Conservation (phyloP, 2,888 invertebrate species). For the Sphinx pinastri region DNA sequence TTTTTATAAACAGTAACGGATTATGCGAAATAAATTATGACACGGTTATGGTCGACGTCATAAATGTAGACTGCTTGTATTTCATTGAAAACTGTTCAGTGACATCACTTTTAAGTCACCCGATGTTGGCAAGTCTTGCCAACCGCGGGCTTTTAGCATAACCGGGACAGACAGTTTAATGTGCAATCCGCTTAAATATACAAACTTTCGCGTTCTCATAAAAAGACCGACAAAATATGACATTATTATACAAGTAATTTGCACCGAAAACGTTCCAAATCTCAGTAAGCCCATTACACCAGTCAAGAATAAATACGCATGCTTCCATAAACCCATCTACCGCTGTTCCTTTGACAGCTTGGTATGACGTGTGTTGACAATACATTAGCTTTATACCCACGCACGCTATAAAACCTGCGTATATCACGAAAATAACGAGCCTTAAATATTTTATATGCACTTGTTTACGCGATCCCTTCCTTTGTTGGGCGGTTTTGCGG, state of each 20-base stretch:
- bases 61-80: no score
- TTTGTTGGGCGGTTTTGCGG: constrained; percentile 39
- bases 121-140: no score
- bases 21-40: no score
- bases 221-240: not conserved
- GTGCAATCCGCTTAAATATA: no score
- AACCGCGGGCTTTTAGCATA: no score
- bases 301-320: constrained; percentile 19
- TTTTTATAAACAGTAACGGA: no score
- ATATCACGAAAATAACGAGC: constrained; percentile 49
- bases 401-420: constrained; percentile 35
- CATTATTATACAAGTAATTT: not conserved
- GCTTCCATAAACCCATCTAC: constrained; percentile 25
- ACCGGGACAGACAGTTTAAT: no score
- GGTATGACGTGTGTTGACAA: constrained; percentile 30
- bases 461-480: constrained; percentile 48
- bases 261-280: not conserved
- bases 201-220: no score
- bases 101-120: no score
- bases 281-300: not conserved
- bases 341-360: constrained; percentile 31
- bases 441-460: constrained; percentile 58
- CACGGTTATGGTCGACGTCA: no score
- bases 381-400: constrained; percentile 40
- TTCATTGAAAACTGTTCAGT: no score